Evolutionary conservation across 2,797 vertebrate genomes (phyloP).

Genomic region (Falco naumanni): DNA sequence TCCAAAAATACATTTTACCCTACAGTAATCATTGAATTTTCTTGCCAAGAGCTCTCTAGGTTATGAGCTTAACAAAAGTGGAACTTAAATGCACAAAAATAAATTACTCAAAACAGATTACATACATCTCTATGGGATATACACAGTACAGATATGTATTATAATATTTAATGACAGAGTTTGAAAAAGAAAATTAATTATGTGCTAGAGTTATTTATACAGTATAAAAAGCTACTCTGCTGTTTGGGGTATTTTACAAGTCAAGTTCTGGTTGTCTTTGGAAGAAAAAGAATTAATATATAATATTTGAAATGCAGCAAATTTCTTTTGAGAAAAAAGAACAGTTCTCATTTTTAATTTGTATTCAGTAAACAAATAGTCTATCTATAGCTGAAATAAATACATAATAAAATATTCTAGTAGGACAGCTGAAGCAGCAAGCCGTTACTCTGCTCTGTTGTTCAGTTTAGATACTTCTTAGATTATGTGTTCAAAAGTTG

Average conservation of each 20-base stretch:
- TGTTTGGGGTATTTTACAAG: neutral
- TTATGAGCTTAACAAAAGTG: neutral
- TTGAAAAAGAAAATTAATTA: neutral
- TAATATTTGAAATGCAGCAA: neutral
- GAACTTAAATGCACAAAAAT: neutral
- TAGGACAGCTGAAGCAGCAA: neutral
- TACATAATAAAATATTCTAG: neutral
- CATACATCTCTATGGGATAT: neutral
- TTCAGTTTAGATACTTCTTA: neutral
- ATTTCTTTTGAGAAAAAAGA: neutral
- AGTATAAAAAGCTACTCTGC: neutral
- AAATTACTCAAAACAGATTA: neutral
- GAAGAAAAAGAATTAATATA: neutral
- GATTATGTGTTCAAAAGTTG: neutral
- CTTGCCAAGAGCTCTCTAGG: neutral
- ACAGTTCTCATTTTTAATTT: neutral
- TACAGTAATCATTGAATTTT: neutral
- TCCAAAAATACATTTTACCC: neutral
- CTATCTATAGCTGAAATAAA: neutral
- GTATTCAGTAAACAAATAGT: neutral
- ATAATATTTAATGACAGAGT: neutral
- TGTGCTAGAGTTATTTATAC: neutral
- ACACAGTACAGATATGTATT: neutral
- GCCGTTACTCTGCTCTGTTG: neutral
- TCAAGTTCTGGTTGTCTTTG: neutral